phyloP scores from a whole-genome alignment of 2,888 invertebrate species.

The Panzeria rudis region DNA sequence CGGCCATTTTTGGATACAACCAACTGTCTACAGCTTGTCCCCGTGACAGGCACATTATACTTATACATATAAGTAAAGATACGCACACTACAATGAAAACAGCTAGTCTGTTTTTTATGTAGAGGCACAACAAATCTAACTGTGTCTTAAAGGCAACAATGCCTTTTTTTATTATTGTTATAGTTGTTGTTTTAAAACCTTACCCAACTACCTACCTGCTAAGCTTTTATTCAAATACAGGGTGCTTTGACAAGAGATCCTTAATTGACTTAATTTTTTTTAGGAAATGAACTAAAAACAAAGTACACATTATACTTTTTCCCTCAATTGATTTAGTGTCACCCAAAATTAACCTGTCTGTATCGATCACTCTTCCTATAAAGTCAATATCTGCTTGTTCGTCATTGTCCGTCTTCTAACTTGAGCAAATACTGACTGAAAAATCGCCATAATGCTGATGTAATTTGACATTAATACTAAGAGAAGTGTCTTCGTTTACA shows the following conservation, averaged over 20 bases:
- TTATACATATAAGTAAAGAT: not conserved
- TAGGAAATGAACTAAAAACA: no score
- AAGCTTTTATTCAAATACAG: constrained; percentile 32
- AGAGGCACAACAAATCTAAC: constrained; percentile 49
- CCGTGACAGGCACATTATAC: constrained; percentile 48
- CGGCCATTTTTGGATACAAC: constrained; percentile 64
- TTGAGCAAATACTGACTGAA: no score
- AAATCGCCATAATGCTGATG: no score
- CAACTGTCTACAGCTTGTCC: constrained; percentile 65
- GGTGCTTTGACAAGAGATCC: constrained; percentile 20
- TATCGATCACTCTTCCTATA: no score
- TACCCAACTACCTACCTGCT: constrained; percentile 52
- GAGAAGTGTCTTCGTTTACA: no score
- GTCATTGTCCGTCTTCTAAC: no score
- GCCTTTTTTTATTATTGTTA: constrained; percentile 19
- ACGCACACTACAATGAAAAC: constrained; percentile 6
- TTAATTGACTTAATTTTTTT: not conserved
- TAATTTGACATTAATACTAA: no score
- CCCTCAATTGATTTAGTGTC: no score
- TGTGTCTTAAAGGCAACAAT: constrained; percentile 62
- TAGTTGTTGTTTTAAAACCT: constrained; percentile 10
- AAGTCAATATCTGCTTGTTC: no score
- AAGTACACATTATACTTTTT: no score
- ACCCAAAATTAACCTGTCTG: no score
- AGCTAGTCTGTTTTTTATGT: constrained; percentile 19